These are phyloP conservation scores for Chaetura pelagica DNA, from an alignment of 2,113 vertebrate species.

Conservation along the genomic window DNA sequence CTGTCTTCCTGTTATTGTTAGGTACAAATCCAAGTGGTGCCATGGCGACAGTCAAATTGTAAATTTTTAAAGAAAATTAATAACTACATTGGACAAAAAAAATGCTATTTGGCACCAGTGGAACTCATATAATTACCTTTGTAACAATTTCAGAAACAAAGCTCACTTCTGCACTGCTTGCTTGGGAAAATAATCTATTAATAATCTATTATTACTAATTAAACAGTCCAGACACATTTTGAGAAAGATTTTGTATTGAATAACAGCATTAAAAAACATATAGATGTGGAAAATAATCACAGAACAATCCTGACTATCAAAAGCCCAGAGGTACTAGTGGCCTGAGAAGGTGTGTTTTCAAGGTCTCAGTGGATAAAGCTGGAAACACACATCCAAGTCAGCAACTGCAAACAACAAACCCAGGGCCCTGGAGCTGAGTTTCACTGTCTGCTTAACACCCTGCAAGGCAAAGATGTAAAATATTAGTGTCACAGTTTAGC, in stretches of 20 bases:
- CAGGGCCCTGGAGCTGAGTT: background rate
- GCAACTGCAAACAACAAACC: background rate
- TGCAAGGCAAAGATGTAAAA: background rate
- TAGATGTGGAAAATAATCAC: background rate
- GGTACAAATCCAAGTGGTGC: background rate
- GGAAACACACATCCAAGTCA: background rate
- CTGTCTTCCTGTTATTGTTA: background rate
- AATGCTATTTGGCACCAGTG: background rate
- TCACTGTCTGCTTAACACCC: background rate
- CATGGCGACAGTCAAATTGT: background rate
- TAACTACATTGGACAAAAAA: background rate
- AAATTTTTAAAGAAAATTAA: conserved; percentile 50
- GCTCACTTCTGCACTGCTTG: background rate
- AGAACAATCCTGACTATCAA: background rate
- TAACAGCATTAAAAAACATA: background rate
- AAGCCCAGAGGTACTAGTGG: background rate
- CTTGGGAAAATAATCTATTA: conserved; percentile 6
- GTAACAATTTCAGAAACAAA: background rate
- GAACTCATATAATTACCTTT: conserved; percentile 32
- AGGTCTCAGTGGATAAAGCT: background rate
- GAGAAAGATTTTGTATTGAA: background rate
- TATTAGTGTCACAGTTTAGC: too few species aligned
- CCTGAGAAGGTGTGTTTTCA: background rate
- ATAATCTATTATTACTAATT: background rate
- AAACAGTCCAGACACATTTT: conserved; percentile 15